Conservation (phyloP, 2,888 invertebrate species). For the Oxyscelio sp. region DNA sequence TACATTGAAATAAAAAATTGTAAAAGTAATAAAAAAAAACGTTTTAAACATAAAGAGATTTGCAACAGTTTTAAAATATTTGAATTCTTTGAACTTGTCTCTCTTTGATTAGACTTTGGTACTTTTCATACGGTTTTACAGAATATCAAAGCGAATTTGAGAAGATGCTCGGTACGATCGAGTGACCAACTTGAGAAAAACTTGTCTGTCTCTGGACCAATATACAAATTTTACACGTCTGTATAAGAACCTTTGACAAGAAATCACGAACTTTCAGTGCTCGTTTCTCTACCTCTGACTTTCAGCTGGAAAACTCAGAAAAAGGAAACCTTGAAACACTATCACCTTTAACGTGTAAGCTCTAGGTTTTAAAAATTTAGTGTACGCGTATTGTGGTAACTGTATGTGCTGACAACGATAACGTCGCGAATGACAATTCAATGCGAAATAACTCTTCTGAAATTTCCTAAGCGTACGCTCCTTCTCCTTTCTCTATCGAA, state of each 20-base stretch:
- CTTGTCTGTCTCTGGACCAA: slow-evolving; percentile 85
- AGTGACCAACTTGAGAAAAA: slow-evolving; percentile 74
- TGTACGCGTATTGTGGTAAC: no score
- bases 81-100: no score
- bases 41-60: no score
- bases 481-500: slow-evolving; percentile 28
- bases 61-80: no score
- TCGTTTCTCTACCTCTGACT: slow-evolving; percentile 77
- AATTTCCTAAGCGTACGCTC: slow-evolving; percentile 7
- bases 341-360: no score
- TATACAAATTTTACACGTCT: slow-evolving; percentile 87
- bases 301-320: slow-evolving; percentile 48
- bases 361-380: no score
- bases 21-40: no score
- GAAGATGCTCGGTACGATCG: slow-evolving; percentile 47
- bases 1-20: no score
- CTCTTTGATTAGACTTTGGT: no score
- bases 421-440: slow-evolving; percentile 59
- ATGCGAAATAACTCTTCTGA: slow-evolving; percentile 59
- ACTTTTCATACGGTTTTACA: no score
- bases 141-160: slow-evolving; percentile 10
- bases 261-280: slow-evolving; percentile 56
- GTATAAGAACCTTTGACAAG: slow-evolving; percentile 72
- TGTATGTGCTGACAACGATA: slow-evolving; percentile 67
- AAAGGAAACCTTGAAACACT: no score